These are phyloP conservation scores for Pemphigus obesinymphae DNA, from an alignment of 1,140 invertebrate species.

Conservation along the genomic window DNA sequence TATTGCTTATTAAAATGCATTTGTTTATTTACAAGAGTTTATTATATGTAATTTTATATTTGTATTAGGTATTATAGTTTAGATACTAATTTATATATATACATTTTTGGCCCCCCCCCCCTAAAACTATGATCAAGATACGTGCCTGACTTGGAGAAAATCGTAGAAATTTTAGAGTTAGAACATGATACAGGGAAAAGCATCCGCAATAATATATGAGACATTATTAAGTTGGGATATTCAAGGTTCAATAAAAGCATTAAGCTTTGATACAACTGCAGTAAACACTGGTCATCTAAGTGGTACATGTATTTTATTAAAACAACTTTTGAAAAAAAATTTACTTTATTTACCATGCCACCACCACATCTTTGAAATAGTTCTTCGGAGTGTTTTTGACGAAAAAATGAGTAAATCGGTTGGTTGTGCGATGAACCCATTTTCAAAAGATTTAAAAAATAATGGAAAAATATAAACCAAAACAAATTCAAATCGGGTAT, in stretches of 20 bases:
- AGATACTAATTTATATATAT: too few relatives aligned
- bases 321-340: neutral
- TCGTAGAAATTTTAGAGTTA: neutral
- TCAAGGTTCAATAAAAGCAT: neutral
- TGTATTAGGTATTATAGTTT: too few relatives aligned
- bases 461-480: conserved; percentile 1
- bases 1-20: too few relatives aligned
- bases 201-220: neutral
- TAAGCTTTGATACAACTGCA: neutral
- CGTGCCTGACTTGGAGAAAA: too few relatives aligned
- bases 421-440: neutral
- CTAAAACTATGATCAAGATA: too few relatives aligned
- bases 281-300: neutral
- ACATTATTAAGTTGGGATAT: neutral
- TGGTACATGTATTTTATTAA: neutral
- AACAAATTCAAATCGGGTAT: neutral
- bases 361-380: too few relatives aligned
- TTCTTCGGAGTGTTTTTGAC: too few relatives aligned
- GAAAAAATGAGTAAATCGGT: neutral
- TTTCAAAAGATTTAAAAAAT: neutral
- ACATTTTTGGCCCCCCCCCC: too few relatives aligned
- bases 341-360: too few relatives aligned
- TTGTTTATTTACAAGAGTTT: too few relatives aligned
- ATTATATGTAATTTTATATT: too few relatives aligned
- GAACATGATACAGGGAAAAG: neutral